Evolutionary conservation across 2,888 invertebrate species (phyloP), one percentile per base, ranked within the genome.

Genomic region (Drosophila ustulata): DNA sequence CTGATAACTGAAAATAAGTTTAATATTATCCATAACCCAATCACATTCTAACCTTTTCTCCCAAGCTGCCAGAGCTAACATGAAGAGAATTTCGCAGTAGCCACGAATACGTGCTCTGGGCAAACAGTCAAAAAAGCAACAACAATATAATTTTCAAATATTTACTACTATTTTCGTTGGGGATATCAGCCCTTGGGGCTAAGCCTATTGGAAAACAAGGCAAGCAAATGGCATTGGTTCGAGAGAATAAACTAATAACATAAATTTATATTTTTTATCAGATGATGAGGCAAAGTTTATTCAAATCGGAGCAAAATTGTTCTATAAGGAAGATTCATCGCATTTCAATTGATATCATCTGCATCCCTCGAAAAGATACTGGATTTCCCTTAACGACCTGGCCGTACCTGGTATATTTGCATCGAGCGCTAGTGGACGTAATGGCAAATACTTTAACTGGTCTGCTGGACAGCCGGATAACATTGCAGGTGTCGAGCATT

Each of bases 391-490:
- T 0, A 39, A 69, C 7, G 70, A 69, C 2, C 43, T 69, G 23
- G 62, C 23, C 23, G 25, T 4, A 3, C 13, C 32, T 1, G 58
- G 70, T 28, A 34, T 39, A 18, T 71, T 55, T 39, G 32, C 30
- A 9, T 53, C 64, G 0, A 64, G 58, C 13, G 32, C 46, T 4
- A 71, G 50, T 1, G 71, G 64, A 41, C 1, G 11, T 5, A 9
- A 11, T 6, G 64, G 25, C 9, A 5, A 2, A 6, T 70, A 43
- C n/a, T 13, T 69, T 0, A 55, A 64, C 34, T 78, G 82, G 82
- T 70, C 87, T 5, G 37, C 56, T 1, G 74, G 71, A 0, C 85
- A 89, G 62, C 89, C 89, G 3, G 84, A 89, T 28, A 88, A 88
- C 61, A 18, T 23, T 11, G 59, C 56, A 0, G 79, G 75, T 1